Evolutionary conservation across 37 sponge, comb jelly and placozoan genomes (phyloP).

Genomic region (Beroe ovata): DNA sequence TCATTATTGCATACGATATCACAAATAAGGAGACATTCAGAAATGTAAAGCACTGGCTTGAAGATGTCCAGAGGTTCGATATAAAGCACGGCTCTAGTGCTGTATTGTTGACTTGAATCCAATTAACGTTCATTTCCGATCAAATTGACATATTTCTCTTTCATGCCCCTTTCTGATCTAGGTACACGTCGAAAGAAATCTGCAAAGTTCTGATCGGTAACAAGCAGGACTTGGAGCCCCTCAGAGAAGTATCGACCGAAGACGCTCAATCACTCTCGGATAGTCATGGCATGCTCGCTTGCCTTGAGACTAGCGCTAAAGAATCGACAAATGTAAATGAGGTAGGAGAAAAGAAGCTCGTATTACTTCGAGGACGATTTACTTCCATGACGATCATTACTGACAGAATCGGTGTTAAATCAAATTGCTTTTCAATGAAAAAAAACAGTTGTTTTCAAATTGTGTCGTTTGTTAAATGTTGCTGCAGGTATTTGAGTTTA

Average conservation of each 20-base stretch:
- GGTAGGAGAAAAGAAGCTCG: too few species aligned
- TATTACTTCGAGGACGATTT: too few species aligned
- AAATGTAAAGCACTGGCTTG: constrained; percentile 77
- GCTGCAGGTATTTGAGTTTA: neutral
- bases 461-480: too few species aligned
- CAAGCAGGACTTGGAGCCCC: constrained; percentile 48
- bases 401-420: too few species aligned
- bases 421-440: too few species aligned
- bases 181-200: constrained; percentile 38
- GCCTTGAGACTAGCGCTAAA: constrained; percentile 48
- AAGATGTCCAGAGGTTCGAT: constrained; percentile 80
- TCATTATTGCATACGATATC: constrained; percentile 79
- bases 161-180: too few species aligned
- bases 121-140: too few species aligned
- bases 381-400: too few species aligned
- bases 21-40: constrained; percentile 77
- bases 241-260: constrained; percentile 25
- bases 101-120: too few species aligned
- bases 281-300: constrained; percentile 28
- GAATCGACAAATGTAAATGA: constrained; percentile 57
- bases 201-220: constrained; percentile 61
- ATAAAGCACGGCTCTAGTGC: too few species aligned
- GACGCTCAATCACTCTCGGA: constrained; percentile 1
- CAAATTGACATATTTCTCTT: too few species aligned
- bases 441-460: too few species aligned